A percentile compares a stretch with the other conserved stretches of the same genome.
These are phyloP conservation scores for Circaetus gallicus DNA, from an alignment of 2,113 vertebrate species.

Conservation along the genomic window DNA sequence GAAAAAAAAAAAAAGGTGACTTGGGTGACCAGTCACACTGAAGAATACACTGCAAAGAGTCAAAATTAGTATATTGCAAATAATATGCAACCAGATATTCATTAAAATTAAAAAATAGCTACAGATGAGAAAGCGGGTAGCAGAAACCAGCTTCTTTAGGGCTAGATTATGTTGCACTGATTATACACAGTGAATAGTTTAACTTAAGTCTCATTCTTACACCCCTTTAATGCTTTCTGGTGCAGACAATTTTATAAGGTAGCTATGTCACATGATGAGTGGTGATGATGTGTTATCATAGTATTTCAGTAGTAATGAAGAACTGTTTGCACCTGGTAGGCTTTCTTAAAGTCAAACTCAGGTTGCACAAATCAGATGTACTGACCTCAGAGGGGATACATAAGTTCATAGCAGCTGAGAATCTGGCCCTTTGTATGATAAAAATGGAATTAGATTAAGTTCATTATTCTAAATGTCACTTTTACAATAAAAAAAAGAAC, in stretches of 20 bases:
- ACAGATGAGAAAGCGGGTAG: background rate
- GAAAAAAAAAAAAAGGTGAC: background rate
- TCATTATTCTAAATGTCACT: conserved; percentile 41
- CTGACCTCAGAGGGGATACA: background rate
- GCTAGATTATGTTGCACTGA: background rate
- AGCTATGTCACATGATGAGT: background rate
- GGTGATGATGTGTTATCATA: background rate
- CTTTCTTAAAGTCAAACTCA: background rate
- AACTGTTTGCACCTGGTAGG: background rate
- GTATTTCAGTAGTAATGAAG: background rate
- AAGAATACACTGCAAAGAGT: background rate
- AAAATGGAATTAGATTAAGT: conserved; percentile 21
- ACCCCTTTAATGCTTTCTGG: background rate
- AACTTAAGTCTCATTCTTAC: background rate
- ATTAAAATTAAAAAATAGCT: background rate
- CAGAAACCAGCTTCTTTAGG: background rate
- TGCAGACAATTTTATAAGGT: background rate
- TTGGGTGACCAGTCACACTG: background rate
- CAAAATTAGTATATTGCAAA: background rate
- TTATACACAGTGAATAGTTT: background rate
- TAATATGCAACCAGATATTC: background rate
- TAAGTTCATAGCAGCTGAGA: background rate
- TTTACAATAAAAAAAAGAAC: background rate
- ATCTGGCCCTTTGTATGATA: background rate
- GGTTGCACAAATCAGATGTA: background rate